Evolutionary conservation across 2,113 vertebrate genomes (phyloP).

Genomic region (Anoplopoma fimbria): DNA sequence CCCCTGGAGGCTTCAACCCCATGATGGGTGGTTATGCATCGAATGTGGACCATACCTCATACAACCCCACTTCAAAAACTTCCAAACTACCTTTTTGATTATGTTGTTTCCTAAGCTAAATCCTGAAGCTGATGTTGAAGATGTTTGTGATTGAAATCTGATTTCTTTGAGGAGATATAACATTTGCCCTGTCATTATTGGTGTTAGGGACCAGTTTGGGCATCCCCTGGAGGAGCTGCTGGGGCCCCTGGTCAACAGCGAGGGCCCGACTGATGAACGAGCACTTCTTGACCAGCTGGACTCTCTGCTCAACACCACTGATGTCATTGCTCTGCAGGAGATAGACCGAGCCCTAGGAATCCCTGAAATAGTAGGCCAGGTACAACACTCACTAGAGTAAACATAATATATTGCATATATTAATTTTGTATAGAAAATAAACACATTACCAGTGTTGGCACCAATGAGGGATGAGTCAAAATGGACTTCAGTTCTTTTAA

Average conservation of each 20-base stretch:
- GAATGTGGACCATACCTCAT: too few relatives aligned
- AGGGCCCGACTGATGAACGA: constrained; percentile 93
- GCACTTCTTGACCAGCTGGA: constrained; percentile 95
- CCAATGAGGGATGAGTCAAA: not conserved
- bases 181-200: not conserved
- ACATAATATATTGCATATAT: not conserved
- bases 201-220: constrained; percentile 87
- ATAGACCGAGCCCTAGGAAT: constrained; percentile 97
- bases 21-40: constrained; percentile 66
- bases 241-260: constrained; percentile 86
- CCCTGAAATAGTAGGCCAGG: constrained; percentile 96
- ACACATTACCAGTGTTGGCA: not conserved
- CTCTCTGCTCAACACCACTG: constrained; percentile 92
- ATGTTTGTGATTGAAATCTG: not conserved
- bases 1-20: constrained; percentile 87
- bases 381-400: constrained; percentile 58
- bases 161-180: not conserved
- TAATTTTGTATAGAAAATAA: constrained; percentile 1
- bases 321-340: constrained; percentile 93
- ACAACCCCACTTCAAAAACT: not conserved
- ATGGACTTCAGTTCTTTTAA: not conserved
- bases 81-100: not conserved
- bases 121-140: not conserved
- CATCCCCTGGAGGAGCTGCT: constrained; percentile 92
- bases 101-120: not conserved